phyloP scores from a whole-genome alignment of 2,797 vertebrate genomes.

The Trematomus bernacchii region DNA sequence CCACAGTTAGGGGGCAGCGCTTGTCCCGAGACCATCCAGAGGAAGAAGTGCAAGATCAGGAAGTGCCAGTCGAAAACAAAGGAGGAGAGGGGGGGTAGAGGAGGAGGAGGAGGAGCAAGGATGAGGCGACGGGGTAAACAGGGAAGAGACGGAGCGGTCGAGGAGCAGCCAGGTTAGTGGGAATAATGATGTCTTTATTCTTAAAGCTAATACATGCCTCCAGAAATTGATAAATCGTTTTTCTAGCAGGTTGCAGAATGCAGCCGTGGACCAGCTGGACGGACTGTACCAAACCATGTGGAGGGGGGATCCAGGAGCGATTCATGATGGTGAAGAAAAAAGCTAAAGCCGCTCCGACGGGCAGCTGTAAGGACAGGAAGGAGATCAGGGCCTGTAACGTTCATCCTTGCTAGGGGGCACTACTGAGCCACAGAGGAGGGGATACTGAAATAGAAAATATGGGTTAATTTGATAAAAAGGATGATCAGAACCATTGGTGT shows the following conservation, averaged over 20 bases:
- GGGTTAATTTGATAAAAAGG: constrained; percentile 32
- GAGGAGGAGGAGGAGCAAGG: constrained; percentile 84
- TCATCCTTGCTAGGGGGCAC: constrained; percentile 89
- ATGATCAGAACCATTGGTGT: not conserved
- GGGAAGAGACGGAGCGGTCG: constrained; percentile 78
- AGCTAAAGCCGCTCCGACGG: constrained; percentile 85
- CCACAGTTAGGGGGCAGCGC: constrained; percentile 91
- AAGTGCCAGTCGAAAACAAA: constrained; percentile 91
- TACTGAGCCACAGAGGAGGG: constrained; percentile 31
- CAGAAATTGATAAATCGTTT: constrained; percentile 1
- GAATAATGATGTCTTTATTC: not conserved
- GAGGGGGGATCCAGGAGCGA: constrained; percentile 94
- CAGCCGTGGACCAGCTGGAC: constrained; percentile 94
- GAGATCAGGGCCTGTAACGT: constrained; percentile 94
- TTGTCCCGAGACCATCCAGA: constrained; percentile 95
- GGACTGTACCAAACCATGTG: constrained; percentile 91
- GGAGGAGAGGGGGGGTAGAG: constrained; percentile 81
- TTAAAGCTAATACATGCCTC: not conserved
- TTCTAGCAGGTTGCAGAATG: constrained; percentile 88
- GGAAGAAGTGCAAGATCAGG: constrained; percentile 93
- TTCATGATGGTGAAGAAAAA: constrained; percentile 91
- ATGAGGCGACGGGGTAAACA: constrained; percentile 86
- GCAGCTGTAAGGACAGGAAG: constrained; percentile 92
- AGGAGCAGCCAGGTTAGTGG: constrained; percentile 88
- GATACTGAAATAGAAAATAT: not conserved